Evolutionary conservation across 92 coral and sea anemone species (phyloP), one percentile per base, ranked within the genome.

Genomic region (Porites evermanni): DNA sequence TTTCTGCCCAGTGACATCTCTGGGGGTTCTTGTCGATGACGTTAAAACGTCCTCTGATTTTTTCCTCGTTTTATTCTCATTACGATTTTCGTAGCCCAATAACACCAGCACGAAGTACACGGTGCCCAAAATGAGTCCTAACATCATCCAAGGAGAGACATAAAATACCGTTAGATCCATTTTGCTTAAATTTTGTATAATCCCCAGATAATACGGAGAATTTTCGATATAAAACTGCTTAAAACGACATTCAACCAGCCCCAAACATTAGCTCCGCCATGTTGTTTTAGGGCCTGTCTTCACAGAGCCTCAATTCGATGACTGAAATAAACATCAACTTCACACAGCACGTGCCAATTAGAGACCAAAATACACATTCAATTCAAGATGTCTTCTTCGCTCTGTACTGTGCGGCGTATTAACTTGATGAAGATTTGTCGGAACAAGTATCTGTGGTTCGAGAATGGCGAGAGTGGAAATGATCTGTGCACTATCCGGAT

Each of bases 81-180:
- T 32, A 7, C 23, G 79, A 29, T 72, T 64, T 74, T 53, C 77
- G 21, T 70, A 83, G 52, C 87, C 87, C 51, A 74, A 19, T 52
- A 83, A 20, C 7, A 61, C 64, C 70, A 85, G 44, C 74, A 92
- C 70, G 82, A 92, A 85, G 74, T 88, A 92, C 52, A 78, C 60
- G 3, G 83, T 68, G 50, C 90, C 64, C 72, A 92, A 85, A 75
- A 88, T 67, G 73, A 92, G 74, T 12, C 94, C 94, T 12, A 68
- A 23, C 24, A 89, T 44, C 79, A 80, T 85, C 94, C 94, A 92
- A 16, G 82, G 84, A 14, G 91, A 71, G 23, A 88, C 19, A 38
- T 83, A 83, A 78, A 54, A 75, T 92, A 92, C 89, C 44, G 58
- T 79, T 70, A 47, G 65, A 72, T 58, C 56, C 58, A 71, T 19